Evolutionary conservation across 2,888 invertebrate species (phyloP).

Genomic region (Sinodicranocentrus sp.): DNA sequence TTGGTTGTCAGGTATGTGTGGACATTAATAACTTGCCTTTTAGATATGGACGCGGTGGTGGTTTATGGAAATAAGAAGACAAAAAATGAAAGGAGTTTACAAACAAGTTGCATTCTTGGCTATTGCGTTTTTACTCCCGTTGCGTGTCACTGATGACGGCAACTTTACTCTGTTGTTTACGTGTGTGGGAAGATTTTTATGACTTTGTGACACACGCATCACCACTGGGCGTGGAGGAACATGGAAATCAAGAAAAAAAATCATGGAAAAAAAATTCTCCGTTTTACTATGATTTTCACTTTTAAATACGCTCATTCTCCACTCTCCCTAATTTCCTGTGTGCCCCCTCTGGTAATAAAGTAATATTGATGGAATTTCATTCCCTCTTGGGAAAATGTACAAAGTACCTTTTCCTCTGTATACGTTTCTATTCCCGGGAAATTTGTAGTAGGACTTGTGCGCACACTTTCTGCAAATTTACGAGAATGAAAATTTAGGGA

Average conservation of each 20-base stretch:
- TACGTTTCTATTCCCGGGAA: no score
- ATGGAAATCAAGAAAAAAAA: neutral
- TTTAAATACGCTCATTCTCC: no score
- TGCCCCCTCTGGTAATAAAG: no score
- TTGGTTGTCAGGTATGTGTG: neutral
- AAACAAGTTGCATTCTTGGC: neutral
- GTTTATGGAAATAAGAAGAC: neutral
- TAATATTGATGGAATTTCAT: no score
- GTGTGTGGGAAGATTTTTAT: neutral
- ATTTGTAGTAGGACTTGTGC: no score
- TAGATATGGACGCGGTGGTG: neutral
- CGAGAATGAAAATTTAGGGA: slow-evolving; percentile 1
- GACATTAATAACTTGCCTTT: neutral
- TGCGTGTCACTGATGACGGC: neutral
- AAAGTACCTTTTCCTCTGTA: no score
- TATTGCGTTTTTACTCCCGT: neutral
- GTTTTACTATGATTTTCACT: no score
- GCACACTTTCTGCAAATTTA: no score
- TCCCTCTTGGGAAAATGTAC: no score
- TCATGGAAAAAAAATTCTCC: neutral
- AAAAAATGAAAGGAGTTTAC: no score
- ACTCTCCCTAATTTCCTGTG: no score
- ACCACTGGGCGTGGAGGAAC: neutral
- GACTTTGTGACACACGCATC: slow-evolving; percentile 2
- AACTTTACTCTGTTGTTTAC: neutral